A percentile compares a stretch with the other conserved stretches of the same genome.
Conservation (phyloP, 2,797 vertebrate species). For the Chelon auratus region DNA sequence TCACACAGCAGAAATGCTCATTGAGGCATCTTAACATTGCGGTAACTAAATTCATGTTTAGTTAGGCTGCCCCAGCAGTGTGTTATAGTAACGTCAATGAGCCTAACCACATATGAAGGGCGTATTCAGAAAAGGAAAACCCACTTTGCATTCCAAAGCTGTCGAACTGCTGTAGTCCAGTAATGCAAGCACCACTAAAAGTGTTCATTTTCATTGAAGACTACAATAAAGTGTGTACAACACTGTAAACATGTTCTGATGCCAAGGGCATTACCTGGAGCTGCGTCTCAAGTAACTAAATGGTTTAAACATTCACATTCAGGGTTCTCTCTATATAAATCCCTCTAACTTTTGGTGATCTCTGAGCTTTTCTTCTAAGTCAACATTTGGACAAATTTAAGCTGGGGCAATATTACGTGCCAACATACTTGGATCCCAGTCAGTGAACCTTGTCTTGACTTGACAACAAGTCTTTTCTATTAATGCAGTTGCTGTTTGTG, state of each 20-base stretch:
- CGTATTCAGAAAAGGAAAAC: slow-evolving; percentile 8
- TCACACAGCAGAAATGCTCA: slow-evolving; percentile 21
- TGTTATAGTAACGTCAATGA: slow-evolving; percentile 16
- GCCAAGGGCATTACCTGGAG: slow-evolving; percentile 25
- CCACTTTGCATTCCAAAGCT: slow-evolving; percentile 9
- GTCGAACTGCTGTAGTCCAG: background rate
- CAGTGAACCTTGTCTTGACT: too few relatives aligned
- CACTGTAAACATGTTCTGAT: slow-evolving; percentile 43
- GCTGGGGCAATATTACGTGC: too few relatives aligned
- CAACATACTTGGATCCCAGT: too few relatives aligned
- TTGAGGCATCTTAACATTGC: slow-evolving; percentile 6
- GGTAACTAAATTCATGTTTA: slow-evolving; percentile 22
- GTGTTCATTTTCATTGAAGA: slow-evolving; percentile 8
- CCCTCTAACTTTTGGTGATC: too few relatives aligned
- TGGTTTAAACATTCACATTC: too few relatives aligned
- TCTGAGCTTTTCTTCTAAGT: too few relatives aligned
- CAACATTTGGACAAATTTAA: too few relatives aligned
- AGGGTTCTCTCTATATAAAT: too few relatives aligned
- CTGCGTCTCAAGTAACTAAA: too few relatives aligned
- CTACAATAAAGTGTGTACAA: slow-evolving; percentile 28
- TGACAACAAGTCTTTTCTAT: too few relatives aligned
- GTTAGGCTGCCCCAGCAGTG: slow-evolving; percentile 5
- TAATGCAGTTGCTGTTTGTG: too few relatives aligned
- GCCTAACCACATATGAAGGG: slow-evolving; percentile 13
- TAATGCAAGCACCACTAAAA: slow-evolving; percentile 12